phyloP scores from a whole-genome alignment of 2,888 invertebrate genomes.

The Noctua comes region DNA sequence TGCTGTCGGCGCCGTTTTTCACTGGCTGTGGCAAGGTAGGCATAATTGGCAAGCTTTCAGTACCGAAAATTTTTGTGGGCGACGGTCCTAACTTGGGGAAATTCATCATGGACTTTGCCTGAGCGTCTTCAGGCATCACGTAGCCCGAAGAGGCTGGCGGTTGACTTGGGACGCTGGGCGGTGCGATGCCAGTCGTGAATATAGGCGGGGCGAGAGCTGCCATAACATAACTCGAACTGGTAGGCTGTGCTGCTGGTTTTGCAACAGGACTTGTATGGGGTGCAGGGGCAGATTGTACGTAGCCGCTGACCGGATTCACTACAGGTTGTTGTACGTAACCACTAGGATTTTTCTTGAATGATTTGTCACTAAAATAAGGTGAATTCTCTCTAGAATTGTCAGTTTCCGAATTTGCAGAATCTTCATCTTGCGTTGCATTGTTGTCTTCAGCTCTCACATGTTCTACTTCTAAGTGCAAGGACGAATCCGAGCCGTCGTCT shows the following conservation, averaged over 20 bases:
- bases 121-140: slow-evolving; percentile 82
- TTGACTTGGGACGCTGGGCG: slow-evolving; percentile 71
- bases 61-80: slow-evolving; percentile 80
- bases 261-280: slow-evolving; percentile 69
- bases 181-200: slow-evolving; percentile 81
- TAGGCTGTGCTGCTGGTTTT: slow-evolving; percentile 72
- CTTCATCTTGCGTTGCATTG: slow-evolving; percentile 71
- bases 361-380: slow-evolving; percentile 80
- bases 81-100: slow-evolving; percentile 81
- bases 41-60: slow-evolving; percentile 87
- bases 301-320: slow-evolving; percentile 75
- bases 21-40: slow-evolving; percentile 83
- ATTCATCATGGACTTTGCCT: slow-evolving; percentile 79
- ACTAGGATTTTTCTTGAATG: slow-evolving; percentile 82
- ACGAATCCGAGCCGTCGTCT: slow-evolving; percentile 85
- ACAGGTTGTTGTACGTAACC: slow-evolving; percentile 81
- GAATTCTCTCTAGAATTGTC: slow-evolving; percentile 79
- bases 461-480: slow-evolving; percentile 82
- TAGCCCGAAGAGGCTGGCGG: slow-evolving; percentile 82
- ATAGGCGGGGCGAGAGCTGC: slow-evolving; percentile 83
- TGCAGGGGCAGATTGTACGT: slow-evolving; percentile 78
- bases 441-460: slow-evolving; percentile 73
- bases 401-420: slow-evolving; percentile 77
- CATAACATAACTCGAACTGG: slow-evolving; percentile 87
- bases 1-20: slow-evolving; percentile 81